phyloP scores from a whole-genome alignment of 2,113 vertebrate species.

The Campylorhamphus procurvoides region DNA sequence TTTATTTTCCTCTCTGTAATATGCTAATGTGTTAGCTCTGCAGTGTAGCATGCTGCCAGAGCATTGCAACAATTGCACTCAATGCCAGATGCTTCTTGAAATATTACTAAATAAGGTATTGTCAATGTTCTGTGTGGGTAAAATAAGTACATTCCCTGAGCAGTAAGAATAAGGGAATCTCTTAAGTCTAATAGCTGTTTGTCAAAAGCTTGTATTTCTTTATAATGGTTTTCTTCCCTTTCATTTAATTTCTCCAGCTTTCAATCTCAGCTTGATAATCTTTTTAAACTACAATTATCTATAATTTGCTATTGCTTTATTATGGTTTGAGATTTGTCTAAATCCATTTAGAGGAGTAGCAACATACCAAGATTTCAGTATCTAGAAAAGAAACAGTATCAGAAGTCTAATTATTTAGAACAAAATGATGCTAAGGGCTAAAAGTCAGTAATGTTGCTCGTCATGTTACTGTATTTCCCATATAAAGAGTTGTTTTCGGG shows the following conservation, averaged over 20 bases:
- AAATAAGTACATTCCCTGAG: constrained; percentile 19
- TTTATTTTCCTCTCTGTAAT: not conserved
- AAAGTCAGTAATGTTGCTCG: not conserved
- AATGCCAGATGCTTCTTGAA: constrained; percentile 37
- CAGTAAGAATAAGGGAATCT: not conserved
- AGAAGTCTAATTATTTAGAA: not conserved
- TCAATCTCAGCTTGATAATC: not conserved
- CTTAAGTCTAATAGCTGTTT: not conserved
- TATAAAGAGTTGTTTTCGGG: not conserved
- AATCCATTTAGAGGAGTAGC: not conserved
- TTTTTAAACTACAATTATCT: not conserved
- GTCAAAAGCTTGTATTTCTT: not conserved
- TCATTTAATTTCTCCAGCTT: constrained; percentile 12
- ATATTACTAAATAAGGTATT: constrained; percentile 61
- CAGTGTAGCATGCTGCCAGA: not conserved
- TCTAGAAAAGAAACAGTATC: not conserved
- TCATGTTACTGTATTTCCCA: not conserved
- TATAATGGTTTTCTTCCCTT: not conserved
- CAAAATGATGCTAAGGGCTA: not conserved
- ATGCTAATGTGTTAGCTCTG: not conserved
- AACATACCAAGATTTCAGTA: not conserved
- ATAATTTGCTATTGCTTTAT: not conserved
- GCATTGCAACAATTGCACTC: not conserved
- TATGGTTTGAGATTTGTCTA: not conserved
- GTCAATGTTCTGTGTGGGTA: not conserved